Percentiles rank a stretch among this genome's conserved stretches.
Conservation (phyloP, 2,113 vertebrate species). For the Takifugu bimaculatus region DNA sequence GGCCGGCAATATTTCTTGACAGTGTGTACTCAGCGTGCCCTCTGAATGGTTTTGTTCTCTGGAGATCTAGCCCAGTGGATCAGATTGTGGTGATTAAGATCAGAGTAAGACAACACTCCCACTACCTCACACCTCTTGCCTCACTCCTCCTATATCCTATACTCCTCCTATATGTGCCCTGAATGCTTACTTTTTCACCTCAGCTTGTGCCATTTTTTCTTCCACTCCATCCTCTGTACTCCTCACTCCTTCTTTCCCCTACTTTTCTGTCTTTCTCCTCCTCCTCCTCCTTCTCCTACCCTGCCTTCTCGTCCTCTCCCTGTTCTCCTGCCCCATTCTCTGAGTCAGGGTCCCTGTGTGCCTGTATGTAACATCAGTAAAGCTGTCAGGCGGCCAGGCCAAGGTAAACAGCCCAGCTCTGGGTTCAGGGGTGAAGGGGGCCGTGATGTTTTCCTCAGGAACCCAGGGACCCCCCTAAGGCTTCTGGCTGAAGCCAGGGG, state of each 20-base stretch:
- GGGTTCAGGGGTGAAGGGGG: constrained; percentile 97
- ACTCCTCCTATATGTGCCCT: not conserved
- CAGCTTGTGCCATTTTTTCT: constrained; percentile 24
- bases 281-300: constrained; percentile 28
- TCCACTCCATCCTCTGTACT: constrained; percentile 24
- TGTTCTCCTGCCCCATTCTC: constrained; percentile 57
- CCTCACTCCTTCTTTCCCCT: constrained; percentile 32
- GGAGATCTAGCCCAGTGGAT: constrained; percentile 57
- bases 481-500: constrained; percentile 73
- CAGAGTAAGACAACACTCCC: constrained; percentile 57
- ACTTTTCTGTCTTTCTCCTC: constrained; percentile 31
- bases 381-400: constrained; percentile 95
- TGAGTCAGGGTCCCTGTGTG: constrained; percentile 80
- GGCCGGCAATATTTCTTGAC: constrained; percentile 51
- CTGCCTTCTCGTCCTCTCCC: constrained; percentile 37
- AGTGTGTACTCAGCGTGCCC: constrained; percentile 53
- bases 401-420: constrained; percentile 96
- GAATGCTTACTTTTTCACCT: constrained; percentile 31
- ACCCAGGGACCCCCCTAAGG: constrained; percentile 86
- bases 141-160: not conserved
- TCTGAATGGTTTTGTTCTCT: constrained; percentile 47
- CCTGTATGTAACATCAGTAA: constrained; percentile 99
- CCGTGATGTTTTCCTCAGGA: constrained; percentile 93
- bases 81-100: constrained; percentile 61
- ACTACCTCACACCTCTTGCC: constrained; percentile 41